Conservation (phyloP, 2,113 vertebrate genomes). For the Penelope pileata region DNA sequence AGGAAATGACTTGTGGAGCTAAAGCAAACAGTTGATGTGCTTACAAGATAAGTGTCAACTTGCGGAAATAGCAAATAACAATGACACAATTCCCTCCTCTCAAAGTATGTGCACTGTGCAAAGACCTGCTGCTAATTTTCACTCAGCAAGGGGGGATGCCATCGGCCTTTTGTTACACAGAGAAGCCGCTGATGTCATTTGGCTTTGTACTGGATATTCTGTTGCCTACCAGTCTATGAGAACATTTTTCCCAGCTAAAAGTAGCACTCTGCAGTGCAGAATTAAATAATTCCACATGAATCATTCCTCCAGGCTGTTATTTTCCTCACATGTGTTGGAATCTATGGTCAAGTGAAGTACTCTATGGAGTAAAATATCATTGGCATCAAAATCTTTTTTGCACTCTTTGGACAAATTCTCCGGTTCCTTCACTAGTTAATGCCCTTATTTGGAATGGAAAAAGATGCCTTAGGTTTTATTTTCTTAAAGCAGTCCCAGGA, state of each 20-base stretch:
- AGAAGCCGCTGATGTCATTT: slow-evolving; percentile 76
- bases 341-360: slow-evolving; percentile 1
- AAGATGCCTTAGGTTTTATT: slow-evolving; percentile 47
- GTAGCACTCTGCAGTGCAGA: slow-evolving; percentile 60
- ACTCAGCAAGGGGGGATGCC: slow-evolving; percentile 54
- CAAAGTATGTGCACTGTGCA: slow-evolving; percentile 11
- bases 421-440: slow-evolving; percentile 51
- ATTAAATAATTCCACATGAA: slow-evolving; percentile 73
- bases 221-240: slow-evolving; percentile 64
- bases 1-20: slow-evolving; percentile 46
- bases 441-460: slow-evolving; percentile 80
- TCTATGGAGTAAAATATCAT: slow-evolving; percentile 48
- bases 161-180: slow-evolving; percentile 57
- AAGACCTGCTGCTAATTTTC: slow-evolving; percentile 68
- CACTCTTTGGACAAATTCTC: slow-evolving; percentile 51
- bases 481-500: slow-evolving; percentile 28
- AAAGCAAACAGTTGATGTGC: slow-evolving; percentile 60
- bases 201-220: slow-evolving; percentile 63
- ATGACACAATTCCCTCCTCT: slow-evolving; percentile 47
- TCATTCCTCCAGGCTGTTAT: slow-evolving; percentile 61
- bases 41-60: slow-evolving; percentile 59
- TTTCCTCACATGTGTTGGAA: slow-evolving; percentile 51
- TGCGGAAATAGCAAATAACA: slow-evolving; percentile 58
- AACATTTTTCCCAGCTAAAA: slow-evolving; percentile 80
- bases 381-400: slow-evolving; percentile 60